These are phyloP conservation scores for Epinephelus fuscoguttatus DNA, from an alignment of 2,113 vertebrate species.

Conservation along the genomic window DNA sequence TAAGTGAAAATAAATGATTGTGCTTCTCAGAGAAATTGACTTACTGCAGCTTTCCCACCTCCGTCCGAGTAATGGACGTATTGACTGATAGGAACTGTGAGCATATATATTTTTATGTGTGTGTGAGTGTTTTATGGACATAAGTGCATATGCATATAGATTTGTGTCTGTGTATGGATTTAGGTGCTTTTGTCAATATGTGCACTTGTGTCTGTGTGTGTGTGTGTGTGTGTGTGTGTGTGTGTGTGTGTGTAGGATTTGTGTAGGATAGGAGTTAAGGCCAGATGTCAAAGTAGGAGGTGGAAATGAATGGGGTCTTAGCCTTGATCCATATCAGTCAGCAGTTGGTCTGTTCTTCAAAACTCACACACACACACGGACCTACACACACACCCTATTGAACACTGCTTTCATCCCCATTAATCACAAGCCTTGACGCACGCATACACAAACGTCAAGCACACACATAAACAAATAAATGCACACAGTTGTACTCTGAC, in stretches of 20 bases:
- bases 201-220: neutral
- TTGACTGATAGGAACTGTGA: slow-evolving; percentile 18
- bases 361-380: neutral
- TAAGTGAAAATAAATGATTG: slow-evolving; percentile 39
- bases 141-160: slow-evolving; percentile 2
- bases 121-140: neutral
- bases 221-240: slow-evolving; percentile 5
- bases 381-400: neutral
- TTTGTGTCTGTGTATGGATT: slow-evolving; percentile 9
- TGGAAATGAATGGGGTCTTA: slow-evolving; percentile 38
- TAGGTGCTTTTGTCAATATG: neutral
- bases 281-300: slow-evolving; percentile 45
- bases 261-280: neutral
- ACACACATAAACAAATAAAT: neutral
- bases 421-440: neutral
- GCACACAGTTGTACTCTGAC: too few relatives aligned
- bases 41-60: slow-evolving; percentile 20
- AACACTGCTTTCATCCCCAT: neutral
- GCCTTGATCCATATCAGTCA: slow-evolving; percentile 56
- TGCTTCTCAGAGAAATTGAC: slow-evolving; percentile 38
- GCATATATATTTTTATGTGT: neutral
- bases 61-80: slow-evolving; percentile 39
- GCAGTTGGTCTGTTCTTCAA: slow-evolving; percentile 2
- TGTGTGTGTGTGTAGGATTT: slow-evolving; percentile 8
- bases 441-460: neutral